Base-by-base conservation (phyloP, 2,888 invertebrate species). In the Yponomeuta cagnagella region DNA sequence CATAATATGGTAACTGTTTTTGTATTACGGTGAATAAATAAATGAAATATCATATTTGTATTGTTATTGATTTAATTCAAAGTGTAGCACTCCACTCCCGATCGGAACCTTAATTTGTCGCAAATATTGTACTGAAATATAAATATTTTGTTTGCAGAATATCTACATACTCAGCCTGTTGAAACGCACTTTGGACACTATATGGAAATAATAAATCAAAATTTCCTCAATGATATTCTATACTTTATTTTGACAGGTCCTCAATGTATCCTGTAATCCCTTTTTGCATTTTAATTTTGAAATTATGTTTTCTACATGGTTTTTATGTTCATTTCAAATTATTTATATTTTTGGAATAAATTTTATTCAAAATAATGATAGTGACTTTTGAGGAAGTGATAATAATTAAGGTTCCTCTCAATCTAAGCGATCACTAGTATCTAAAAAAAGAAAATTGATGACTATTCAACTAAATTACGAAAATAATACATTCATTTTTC, bases 151-250 rank as follows among this genome's bases (percentile, higher is more conserved):
- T 89, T 92, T 92, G 79, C 92, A 92, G 92, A 92, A 89, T 77
- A 86, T 80, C 91, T 89, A 86, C 89, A 85, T 82, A 88, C 89
- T 87, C 84, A 88, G 87, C 88, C 90, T 85, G 90, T 90, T 83
- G 90, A 89, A 89, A 89, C 89, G 87, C 90, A 88, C 88, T 87
- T 84, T 90, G 92, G 92, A 91, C 87, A 90, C 91, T 90, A 89
- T 90, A 89, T 91, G 92, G 91, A 92, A 91, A 92, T 91, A 91
- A 91, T 90, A 90, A 90, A 91, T 89, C 90, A 83, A 88, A 90
- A 90, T 91, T 91, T 90, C 89, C 89, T 86, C 82, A 84, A 82
- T 87, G 84, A 82, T 69, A 80, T 86, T 85, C 80, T 85, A 85
- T 88, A 88, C 84, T 91, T 92, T 90, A 82, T 89, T 90, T 90